Evolutionary conservation across 1,140 invertebrate species (phyloP), one percentile per base, ranked within the genome.

Genomic region (Scaptomyza pallida): DNA sequence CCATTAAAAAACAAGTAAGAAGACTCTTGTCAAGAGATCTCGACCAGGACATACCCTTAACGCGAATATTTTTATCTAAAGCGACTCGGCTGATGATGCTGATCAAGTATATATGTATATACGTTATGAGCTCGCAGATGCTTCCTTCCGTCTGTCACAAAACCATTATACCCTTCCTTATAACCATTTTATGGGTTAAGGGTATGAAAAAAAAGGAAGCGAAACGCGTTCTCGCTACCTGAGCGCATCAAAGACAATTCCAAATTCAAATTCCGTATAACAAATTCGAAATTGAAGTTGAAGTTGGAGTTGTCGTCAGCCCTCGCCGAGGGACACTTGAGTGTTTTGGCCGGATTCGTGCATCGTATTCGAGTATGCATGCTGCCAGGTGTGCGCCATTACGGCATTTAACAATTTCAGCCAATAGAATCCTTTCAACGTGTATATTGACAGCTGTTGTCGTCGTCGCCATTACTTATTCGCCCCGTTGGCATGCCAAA

Each of bases 381-480:
- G 3, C 23, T 4, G 12, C 8, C 19, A 62, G 65, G 48, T 64
- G 48, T 64, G 50, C 51, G 33, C 12, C 23, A 26, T 54, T 63
- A 48, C 16, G 41, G 48, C 67, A 48, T 71, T 71, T 71, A 71
- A 52, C 30, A 65, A 19, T 57, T 71, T 60, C 60, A 26, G 60
- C 44, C 43, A 60, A 23, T 37, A 43, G 40, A 55, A 68, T 72
- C 70, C 81, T 86, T 86, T 85, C 54, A 74, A 77, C 48, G 80
- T 86, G 61, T 86, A 86, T 86, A 86, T 86, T 85, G 81, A 85
- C 81, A 85, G 81, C 81, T 85, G 81, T 80, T 71, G 62, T 57
- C 68, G 62, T 52, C 68, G 41, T 43, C 44, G 51, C 48, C 63
- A 72, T 72, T 68, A 63, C 55, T 59, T 64, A 71, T 52, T 26